Evolutionary conservation across 2,113 vertebrate genomes (phyloP), one percentile per base, ranked within the genome.

Genomic region (Chaetodon auriga): DNA sequence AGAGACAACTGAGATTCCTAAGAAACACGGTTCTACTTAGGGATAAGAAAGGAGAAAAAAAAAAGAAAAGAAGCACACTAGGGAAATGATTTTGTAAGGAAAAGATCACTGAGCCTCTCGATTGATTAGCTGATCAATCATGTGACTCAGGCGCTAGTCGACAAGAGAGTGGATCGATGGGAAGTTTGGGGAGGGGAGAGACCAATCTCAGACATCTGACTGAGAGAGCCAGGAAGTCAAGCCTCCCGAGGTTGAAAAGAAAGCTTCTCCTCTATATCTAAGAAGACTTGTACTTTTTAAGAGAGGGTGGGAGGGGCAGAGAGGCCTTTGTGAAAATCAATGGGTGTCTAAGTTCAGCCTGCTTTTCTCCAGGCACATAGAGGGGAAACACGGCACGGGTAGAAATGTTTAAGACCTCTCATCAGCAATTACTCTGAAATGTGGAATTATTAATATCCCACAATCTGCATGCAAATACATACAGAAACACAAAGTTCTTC

Each of bases 81-180:
- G 16, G 14, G 57, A 79, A 83, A 43, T 48, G 23, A 79, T 55
- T 82, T 45, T 69, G 21, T 61, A 25, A 48, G 21, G n/a, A 78
- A 70, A 49, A 62, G 73, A 87, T 80, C 70, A 65, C 51, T 75
- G 82, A 85, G 72, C 2, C 2, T 68, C 79, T 81, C 6, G 0
- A 93, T 88, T 82, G 89, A 94, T 92, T 83, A 83, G 80, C 81
- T 74, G 86, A 91, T 94, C 90, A 92, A 92, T 93, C 91, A 88
- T 85, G 76, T 87, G 84, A 90, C 88, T 91, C 84, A 86, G 89
- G 86, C 62, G 5, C 51, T 19, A 36, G 86, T 83, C 51, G 71
- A 88, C 78, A 85, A 75, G 73, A 78, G 82, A 62, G 73, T 16
- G 12, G 23, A 90, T 92, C 88, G 62, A 93, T 91, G 75, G 43